phyloP scores from a whole-genome alignment of 2,888 invertebrate genomes.

The Heliconius sara region DNA sequence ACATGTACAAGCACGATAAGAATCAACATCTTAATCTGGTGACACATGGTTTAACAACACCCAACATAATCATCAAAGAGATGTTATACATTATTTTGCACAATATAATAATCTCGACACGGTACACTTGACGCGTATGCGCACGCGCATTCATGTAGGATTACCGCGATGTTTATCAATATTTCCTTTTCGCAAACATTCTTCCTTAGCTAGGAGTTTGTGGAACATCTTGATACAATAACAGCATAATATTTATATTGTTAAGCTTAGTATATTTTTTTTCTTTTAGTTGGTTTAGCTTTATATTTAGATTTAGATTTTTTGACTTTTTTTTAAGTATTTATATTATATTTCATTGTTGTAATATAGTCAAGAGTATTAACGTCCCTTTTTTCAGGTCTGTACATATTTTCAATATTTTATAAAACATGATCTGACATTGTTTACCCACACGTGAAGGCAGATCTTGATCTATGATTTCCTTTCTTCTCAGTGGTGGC shows the following conservation, averaged over 20 bases:
- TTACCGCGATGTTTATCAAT: constrained; percentile 78
- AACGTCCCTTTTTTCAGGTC: too few species aligned
- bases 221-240: constrained; percentile 66
- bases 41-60: constrained; percentile 24
- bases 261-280: constrained; percentile 30
- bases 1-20: background rate
- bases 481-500: too few species aligned
- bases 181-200: constrained; percentile 70
- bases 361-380: background rate
- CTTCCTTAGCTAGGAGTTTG: constrained; percentile 54
- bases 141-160: constrained; percentile 64
- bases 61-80: constrained; percentile 1
- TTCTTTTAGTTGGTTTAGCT: background rate
- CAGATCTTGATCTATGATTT: too few species aligned
- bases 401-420: background rate
- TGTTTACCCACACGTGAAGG: too few species aligned
- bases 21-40: constrained; percentile 20
- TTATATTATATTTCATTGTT: background rate
- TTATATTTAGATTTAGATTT: background rate
- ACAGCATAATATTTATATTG: constrained; percentile 76
- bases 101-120: constrained; percentile 78
- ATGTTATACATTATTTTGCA: constrained; percentile 58
- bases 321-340: background rate
- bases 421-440: background rate
- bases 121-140: constrained; percentile 81